These are phyloP conservation scores for Phylloscopus trochilus DNA, from an alignment of 2,113 vertebrate genomes.

Conservation along the genomic window DNA sequence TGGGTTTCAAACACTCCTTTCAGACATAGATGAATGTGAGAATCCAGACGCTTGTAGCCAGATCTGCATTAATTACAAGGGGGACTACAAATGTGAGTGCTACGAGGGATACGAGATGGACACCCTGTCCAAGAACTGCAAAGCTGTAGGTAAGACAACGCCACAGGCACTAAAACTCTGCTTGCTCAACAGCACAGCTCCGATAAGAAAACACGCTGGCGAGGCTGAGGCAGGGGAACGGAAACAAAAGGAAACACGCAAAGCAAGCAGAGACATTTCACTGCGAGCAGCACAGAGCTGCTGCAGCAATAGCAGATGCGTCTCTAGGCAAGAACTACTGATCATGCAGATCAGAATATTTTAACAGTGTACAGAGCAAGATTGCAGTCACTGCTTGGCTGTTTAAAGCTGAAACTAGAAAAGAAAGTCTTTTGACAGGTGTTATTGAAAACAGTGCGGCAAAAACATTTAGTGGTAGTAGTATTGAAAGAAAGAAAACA, in stretches of 20 bases:
- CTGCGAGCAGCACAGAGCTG: not conserved
- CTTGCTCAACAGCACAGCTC: constrained; percentile 21
- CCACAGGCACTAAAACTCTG: not conserved
- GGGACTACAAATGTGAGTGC: constrained; percentile 97
- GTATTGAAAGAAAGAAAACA: not conserved
- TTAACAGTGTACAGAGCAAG: constrained; percentile 54
- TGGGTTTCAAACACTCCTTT: constrained; percentile 64
- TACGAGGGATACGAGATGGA: constrained; percentile 97
- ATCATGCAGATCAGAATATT: constrained; percentile 56
- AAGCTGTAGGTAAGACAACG: constrained; percentile 89
- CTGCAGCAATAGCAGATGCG: constrained; percentile 44
- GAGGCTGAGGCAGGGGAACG: not conserved
- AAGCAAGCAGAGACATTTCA: not conserved
- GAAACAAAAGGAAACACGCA: constrained; percentile 36
- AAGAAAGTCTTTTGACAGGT: constrained; percentile 28
- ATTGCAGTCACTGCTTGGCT: constrained; percentile 30
- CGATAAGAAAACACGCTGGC: not conserved
- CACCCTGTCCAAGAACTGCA: constrained; percentile 92
- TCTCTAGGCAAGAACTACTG: constrained; percentile 57
- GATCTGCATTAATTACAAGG: constrained; percentile 98
- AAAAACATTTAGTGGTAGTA: not conserved
- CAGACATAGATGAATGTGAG: constrained; percentile 98
- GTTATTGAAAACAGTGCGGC: constrained; percentile 35
- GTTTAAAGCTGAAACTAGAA: constrained; percentile 44
- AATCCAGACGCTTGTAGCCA: constrained; percentile 96